Base-by-base conservation (phyloP, 2,113 vertebrate genomes). In the Delphinapterus leucas region DNA sequence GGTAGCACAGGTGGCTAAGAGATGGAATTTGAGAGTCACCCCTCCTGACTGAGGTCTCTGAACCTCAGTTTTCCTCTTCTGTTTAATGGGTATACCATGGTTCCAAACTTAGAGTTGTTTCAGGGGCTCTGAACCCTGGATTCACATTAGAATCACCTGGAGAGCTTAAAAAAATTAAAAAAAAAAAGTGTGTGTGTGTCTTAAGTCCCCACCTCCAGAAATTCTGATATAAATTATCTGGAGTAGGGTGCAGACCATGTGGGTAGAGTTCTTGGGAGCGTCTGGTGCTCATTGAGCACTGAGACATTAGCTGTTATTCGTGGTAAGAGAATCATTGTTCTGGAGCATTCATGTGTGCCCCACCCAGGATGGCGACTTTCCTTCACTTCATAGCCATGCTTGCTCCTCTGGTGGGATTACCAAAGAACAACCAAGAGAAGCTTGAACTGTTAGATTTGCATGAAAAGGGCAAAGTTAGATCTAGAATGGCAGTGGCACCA, bases 231-330 rank as follows among this genome's bases (percentile, higher is more conserved):
- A 58, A 85, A 79, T 76, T 36, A 60, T 53, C 93, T 96, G 93
- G 93, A 96, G 71, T 31, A 26, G 21, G 92, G 44, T 84, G 91
- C 90, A 84, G 94, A 67, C 28, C 25, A 6, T 63, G 90, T 95
- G 96, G 93, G 93, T 33, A 88, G 89, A 15, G 82, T 55, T 88
- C 61, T 55, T 53, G 44, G 90, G 90, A 90, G 71, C 8, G 67
- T 93, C 95, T 97, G 86, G 86, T 28, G 36, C 61, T 11, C 8
- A 20, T 26, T 44, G 33, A 96, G 61, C 41, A 6, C 83, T 85
- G 79, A 97, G 97, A 93, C 97, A 71, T 89, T 86, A 80, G 92
- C 93, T 89, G 7, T 83, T 93, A 63, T 93, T 80, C 71, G n/a
- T 49, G 86, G 93, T 87, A 9, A 91, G 76, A 82, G 91, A 95